Evolutionary conservation across 2,113 vertebrate genomes (phyloP), one percentile per base, ranked within the genome.

Genomic region (Nestor notabilis): DNA sequence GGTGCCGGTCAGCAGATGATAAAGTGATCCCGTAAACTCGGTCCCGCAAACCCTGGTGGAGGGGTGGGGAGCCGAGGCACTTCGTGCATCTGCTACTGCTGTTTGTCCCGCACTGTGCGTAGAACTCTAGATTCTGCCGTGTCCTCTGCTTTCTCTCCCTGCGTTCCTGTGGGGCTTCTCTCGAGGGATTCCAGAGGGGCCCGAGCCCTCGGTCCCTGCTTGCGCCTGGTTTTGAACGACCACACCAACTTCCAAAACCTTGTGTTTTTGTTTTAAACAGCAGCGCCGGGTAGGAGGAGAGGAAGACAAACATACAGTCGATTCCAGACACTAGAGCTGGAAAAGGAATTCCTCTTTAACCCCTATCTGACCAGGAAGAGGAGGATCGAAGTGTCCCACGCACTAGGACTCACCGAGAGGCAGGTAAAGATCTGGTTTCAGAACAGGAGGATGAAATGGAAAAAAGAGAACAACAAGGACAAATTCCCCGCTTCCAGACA

Each of bases 351-450:
- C 93, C 98, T 99, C 77, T 99, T 99, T 98, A 99, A 99, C 97
- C 98, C 98, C 63, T 99, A 99, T 97, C 96, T 99, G 96, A 99
- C 98, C 97, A 98, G 98, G 93, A 99, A 99, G 96, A 98, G 98
- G 89, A 98, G 98, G 87, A 99, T 99, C 63, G 98, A 99, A 92
- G 98, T 99, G 92, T 99, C 98, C 77, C 98, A 99, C n/a, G 97
- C 98, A 37, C 96, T 99, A 93, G 98, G 98, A 97, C 98, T 99
- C 95, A 98, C 98, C 10, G 98, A 99, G 93, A 98, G 98, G 93
- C 98, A 99, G 97, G 98, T 99, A 95, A 99, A 99, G 97, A 98
- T 99, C 88, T 99, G 98, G 98, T 99, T 99, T 97, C 98, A 99
- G 95, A 99, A 99, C 97, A 97, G 98, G 52, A 98, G 98, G 81